phyloP scores from a whole-genome alignment of 2,888 invertebrate species.

The Chrysotoxum bicinctum region DNA sequence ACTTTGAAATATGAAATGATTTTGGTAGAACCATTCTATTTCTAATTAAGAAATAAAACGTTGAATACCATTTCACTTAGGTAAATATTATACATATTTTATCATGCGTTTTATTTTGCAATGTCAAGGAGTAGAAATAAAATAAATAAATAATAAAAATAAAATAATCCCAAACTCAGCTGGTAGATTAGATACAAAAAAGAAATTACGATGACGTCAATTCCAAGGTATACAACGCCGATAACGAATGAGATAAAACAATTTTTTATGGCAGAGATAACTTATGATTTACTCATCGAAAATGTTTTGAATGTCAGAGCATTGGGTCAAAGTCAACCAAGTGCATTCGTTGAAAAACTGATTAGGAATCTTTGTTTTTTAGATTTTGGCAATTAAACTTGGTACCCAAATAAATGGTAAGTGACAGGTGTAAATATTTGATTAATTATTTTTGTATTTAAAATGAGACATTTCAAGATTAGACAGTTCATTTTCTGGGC shows the following conservation, averaged over 20 bases:
- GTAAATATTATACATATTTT: background rate
- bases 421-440: background rate
- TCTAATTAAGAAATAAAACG: background rate
- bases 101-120: conserved; percentile 2
- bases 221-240: conserved; percentile 1
- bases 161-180: background rate
- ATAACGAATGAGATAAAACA: background rate
- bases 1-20: background rate
- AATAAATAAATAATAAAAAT: too few species aligned
- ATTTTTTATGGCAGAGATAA: background rate
- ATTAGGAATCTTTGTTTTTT: background rate
- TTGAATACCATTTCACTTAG: background rate
- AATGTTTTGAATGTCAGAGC: background rate
- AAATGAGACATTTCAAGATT: too few species aligned
- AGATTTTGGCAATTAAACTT: background rate
- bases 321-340: background rate
- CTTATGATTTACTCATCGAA: background rate
- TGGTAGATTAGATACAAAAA: background rate
- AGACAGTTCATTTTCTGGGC: too few species aligned
- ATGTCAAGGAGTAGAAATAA: background rate
- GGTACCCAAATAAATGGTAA: background rate
- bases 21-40: background rate
- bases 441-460: background rate
- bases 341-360: background rate
- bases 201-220: background rate